Conservation (phyloP, 2,888 invertebrate genomes). For the Heliconius cydno region DNA sequence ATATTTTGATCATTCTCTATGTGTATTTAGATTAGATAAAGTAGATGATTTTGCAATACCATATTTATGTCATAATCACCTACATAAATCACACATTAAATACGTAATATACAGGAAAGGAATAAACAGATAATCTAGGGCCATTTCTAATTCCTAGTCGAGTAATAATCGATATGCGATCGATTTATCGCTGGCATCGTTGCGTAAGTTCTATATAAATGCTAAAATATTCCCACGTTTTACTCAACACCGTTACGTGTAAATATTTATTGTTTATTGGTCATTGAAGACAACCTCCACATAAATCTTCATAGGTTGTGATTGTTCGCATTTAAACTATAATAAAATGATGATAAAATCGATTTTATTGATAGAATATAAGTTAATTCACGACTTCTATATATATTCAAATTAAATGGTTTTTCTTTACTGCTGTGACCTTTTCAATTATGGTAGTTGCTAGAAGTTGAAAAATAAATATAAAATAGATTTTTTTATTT, state of each 20-base stretch:
- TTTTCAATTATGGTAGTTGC: background rate
- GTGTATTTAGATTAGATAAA: background rate
- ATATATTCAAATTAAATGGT: background rate
- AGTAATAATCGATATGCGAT: conserved; percentile 34
- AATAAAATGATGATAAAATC: background rate
- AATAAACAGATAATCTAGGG: conserved; percentile 19
- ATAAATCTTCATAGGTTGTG: conserved; percentile 26
- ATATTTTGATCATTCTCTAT: no score
- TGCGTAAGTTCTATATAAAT: conserved; percentile 34
- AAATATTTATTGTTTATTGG: conserved; percentile 38
- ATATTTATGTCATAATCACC: background rate
- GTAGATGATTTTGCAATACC: conserved; percentile 10
- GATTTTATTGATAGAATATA: background rate
- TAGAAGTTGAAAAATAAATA: background rate
- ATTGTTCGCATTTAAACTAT: background rate
- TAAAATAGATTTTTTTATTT: background rate
- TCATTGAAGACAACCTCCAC: conserved; percentile 31
- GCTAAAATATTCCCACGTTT: conserved; percentile 40
- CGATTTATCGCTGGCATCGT: conserved; percentile 33
- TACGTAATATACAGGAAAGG: conserved; percentile 26
- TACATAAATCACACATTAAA: conserved; percentile 27
- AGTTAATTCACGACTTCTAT: background rate
- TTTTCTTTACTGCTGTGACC: background rate
- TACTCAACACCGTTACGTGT: conserved; percentile 32
- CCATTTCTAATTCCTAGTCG: conserved; percentile 28